Conservation (phyloP, 2,797 vertebrate species). For the Tragelaphus eurycerus region DNA sequence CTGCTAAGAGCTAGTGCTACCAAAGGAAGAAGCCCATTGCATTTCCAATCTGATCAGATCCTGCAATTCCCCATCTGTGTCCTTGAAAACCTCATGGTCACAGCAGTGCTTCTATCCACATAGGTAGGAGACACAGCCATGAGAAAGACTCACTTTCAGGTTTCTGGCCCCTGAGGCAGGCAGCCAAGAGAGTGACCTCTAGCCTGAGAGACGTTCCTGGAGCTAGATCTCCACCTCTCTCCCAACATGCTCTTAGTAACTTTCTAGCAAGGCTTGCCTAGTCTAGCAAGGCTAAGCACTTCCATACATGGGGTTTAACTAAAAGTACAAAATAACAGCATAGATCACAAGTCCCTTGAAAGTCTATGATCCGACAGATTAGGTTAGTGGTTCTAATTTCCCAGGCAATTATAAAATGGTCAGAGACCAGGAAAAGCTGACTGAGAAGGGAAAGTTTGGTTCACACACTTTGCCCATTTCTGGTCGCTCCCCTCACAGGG, state of each 20-base stretch:
- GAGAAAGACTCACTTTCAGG: neutral
- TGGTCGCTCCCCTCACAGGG: neutral
- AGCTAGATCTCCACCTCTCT: accelerated
- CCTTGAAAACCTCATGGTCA: neutral
- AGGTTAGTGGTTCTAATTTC: neutral
- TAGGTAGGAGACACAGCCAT: neutral
- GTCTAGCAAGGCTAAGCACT: neutral
- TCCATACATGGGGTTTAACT: neutral
- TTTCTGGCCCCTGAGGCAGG: neutral
- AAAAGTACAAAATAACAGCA: neutral
- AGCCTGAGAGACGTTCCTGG: neutral
- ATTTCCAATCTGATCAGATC: neutral
- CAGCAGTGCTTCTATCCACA: neutral
- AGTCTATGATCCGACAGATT: neutral
- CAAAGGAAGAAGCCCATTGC: neutral
- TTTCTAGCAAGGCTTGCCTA: neutral
- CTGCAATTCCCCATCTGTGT: neutral
- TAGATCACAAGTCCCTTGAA: neutral
- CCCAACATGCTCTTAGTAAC: neutral
- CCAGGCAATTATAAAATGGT: neutral
- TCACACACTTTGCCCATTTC: neutral
- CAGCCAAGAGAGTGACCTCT: neutral
- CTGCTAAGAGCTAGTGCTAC: neutral
- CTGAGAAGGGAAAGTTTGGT: neutral
- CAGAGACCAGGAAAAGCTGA: neutral